Conservation (phyloP, 2,113 vertebrate genomes). For the Cryptoleucopteryx plumbea region DNA sequence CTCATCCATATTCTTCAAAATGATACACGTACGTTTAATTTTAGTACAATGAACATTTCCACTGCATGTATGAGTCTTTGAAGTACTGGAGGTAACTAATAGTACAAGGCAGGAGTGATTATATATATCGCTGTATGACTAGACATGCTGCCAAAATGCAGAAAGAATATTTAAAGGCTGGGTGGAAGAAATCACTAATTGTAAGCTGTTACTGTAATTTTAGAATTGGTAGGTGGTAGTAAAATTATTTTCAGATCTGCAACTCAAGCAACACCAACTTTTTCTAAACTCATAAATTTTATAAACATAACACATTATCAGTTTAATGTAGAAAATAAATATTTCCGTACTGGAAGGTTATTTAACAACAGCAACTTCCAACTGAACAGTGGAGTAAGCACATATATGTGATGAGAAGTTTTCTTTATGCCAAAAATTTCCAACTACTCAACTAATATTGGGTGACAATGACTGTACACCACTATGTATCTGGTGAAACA, state of each 20-base stretch:
- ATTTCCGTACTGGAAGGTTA: neutral
- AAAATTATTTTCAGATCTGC: neutral
- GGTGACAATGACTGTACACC: neutral
- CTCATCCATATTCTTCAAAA: neutral
- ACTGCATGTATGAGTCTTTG: neutral
- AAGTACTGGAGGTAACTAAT: neutral
- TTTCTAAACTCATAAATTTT: neutral
- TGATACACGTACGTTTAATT: neutral
- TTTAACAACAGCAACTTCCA: neutral
- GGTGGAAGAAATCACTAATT: neutral
- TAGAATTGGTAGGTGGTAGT: neutral
- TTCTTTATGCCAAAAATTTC: neutral
- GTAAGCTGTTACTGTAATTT: neutral
- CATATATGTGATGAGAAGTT: neutral
- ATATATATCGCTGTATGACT: neutral
- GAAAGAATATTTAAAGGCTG: neutral
- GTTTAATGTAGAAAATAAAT: neutral
- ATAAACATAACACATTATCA: accelerated
- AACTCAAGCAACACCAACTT: neutral
- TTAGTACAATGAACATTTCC: neutral
- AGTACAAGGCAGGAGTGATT: neutral
- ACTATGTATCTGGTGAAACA: neutral
- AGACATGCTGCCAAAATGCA: neutral
- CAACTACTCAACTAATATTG: neutral
- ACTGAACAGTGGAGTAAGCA: neutral